Conservation (phyloP, 2,797 vertebrate genomes). For the Melanogrammus aeglefinus region DNA sequence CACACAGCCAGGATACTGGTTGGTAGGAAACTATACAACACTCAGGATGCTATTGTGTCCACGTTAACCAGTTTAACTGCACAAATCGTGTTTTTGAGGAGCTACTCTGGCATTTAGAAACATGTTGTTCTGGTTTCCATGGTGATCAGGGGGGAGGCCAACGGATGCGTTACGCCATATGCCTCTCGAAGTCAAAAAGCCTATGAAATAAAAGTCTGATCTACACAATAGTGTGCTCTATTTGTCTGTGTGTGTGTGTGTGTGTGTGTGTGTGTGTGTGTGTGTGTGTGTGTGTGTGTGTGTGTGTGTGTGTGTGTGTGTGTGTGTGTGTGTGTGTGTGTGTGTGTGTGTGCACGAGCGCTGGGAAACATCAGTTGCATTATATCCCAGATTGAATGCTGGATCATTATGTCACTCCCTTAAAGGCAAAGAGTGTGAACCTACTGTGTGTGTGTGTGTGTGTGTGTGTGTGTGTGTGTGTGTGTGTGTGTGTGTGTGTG, state of each 20-base stretch:
- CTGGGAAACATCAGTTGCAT: conserved; percentile 45
- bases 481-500: not conserved
- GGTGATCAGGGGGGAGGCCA: conserved; percentile 45
- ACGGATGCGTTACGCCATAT: conserved; percentile 26
- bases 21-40: not conserved
- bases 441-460: conserved; percentile 6
- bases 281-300: conserved; percentile 1
- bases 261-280: conserved; percentile 16
- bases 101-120: conserved; percentile 48
- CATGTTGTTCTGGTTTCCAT: conserved; percentile 63
- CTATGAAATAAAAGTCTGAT: conserved; percentile 41
- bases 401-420: conserved; percentile 53
- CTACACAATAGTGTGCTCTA: conserved; percentile 4
- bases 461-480: conserved; percentile 10
- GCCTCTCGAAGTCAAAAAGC: conserved; percentile 42
- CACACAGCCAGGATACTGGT: not conserved
- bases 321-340: conserved; percentile 16
- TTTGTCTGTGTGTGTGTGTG: conserved; percentile 10
- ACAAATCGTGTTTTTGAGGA: conserved; percentile 41
- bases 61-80: conserved; percentile 32
- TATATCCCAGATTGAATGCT: conserved; percentile 44
- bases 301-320: conserved; percentile 11
- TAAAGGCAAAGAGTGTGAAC: conserved; percentile 23
- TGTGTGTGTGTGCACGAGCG: conserved; percentile 11
- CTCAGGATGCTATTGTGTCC: not conserved